phyloP scores from a whole-genome alignment of 2,888 invertebrate species.

The Limnephilus rhombicus region DNA sequence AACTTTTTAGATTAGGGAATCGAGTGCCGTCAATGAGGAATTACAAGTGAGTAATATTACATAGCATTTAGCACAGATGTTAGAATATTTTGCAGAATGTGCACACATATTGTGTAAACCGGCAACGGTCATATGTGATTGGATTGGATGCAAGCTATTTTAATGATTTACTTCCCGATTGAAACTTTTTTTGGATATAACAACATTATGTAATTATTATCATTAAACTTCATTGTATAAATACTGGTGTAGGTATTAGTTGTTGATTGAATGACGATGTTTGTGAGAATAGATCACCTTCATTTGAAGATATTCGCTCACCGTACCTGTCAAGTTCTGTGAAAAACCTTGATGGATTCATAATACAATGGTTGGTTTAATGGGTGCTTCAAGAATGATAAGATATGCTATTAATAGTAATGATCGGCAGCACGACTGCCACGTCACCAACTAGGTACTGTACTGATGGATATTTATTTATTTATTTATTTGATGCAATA shows the following conservation, averaged over 20 bases:
- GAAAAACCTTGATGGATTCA: constrained; percentile 24
- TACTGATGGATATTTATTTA: too few species aligned
- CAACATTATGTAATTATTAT: not conserved
- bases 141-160: too few species aligned
- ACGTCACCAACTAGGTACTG: not conserved
- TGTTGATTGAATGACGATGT: not conserved
- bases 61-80: too few species aligned
- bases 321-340: not conserved
- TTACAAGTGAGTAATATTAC: too few species aligned
- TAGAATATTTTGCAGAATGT: too few species aligned
- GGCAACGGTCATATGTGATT: too few species aligned
- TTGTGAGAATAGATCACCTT: not conserved
- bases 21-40: too few species aligned
- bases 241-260: not conserved
- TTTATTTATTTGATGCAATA: too few species aligned
- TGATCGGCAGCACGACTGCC: not conserved
- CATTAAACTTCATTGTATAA: not conserved
- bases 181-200: not conserved
- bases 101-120: too few species aligned
- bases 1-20: too few species aligned
- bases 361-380: not conserved
- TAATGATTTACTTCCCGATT: not conserved
- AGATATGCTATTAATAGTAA: constrained; percentile 7
- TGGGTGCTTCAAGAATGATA: constrained; percentile 12
- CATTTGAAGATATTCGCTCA: not conserved